Percentiles rank a stretch among this genome's conserved stretches.
Conservation (phyloP, 2,888 invertebrate genomes). For the Sclerodermus sp. region DNA sequence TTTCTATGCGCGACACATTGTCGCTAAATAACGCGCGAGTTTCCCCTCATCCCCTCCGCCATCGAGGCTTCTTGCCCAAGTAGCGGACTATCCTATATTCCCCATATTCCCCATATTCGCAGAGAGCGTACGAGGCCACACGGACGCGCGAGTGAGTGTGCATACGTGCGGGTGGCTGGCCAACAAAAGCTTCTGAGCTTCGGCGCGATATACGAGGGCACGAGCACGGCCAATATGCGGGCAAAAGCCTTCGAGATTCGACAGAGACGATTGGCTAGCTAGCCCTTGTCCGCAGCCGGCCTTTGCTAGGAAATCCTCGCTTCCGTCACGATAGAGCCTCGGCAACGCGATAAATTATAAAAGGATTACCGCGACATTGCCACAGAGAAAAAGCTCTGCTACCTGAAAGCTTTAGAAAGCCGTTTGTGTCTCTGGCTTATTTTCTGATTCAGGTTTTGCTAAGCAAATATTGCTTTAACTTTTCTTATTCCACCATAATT, state of each 20-base stretch:
- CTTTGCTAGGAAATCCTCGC: neutral
- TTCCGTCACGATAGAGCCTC: neutral
- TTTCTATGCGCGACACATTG: constrained; percentile 60
- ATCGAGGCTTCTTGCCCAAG: neutral
- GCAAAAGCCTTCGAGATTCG: constrained; percentile 41
- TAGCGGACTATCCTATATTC: neutral
- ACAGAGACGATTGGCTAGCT: constrained; percentile 20
- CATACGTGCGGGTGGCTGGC: constrained; percentile 12
- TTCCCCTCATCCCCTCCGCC: neutral
- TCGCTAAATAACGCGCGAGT: constrained; percentile 53
- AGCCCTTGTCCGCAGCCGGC: neutral
- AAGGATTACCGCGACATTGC: neutral
- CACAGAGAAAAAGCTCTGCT: too few species aligned
- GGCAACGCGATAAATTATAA: neutral
- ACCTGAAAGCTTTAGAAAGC: too few species aligned
- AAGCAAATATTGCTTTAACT: too few species aligned
- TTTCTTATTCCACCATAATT: too few species aligned
- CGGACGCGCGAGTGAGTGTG: constrained; percentile 12
- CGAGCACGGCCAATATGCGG: constrained; percentile 30
- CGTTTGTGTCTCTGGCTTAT: too few species aligned
- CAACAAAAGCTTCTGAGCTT: constrained; percentile 26
- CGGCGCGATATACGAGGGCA: constrained; percentile 25
- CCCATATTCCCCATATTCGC: constrained; percentile 5
- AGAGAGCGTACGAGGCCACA: neutral
- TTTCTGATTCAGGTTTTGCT: too few species aligned